Percentiles rank a stretch among this genome's conserved stretches.
These are phyloP conservation scores for Cotesia congregata DNA, from an alignment of 2,888 invertebrate genomes.

Conservation along the genomic window DNA sequence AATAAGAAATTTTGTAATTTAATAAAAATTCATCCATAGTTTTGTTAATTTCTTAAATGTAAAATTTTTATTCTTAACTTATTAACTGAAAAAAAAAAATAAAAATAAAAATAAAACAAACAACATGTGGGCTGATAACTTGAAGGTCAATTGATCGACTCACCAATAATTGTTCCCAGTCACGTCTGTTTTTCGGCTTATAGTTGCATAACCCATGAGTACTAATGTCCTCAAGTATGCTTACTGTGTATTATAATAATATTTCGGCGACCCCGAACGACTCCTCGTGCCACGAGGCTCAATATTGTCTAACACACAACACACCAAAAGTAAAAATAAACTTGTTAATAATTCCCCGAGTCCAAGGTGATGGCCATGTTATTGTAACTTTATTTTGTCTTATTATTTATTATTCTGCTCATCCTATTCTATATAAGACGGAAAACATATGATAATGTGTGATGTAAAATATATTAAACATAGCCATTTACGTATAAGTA, in stretches of 20 bases:
- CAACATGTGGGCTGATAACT: not conserved
- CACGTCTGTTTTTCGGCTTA: not conserved
- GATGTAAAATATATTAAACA: too few species aligned
- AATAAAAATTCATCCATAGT: not conserved
- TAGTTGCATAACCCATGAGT: conserved; percentile 19
- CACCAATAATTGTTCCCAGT: conserved; percentile 17
- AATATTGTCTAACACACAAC: conserved; percentile 58
- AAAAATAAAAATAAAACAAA: not conserved
- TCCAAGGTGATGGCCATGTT: conserved; percentile 65
- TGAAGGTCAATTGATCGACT: not conserved
- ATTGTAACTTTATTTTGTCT: too few species aligned
- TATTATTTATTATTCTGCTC: conserved; percentile 36
- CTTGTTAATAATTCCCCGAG: conserved; percentile 45
- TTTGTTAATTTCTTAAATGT: not conserved
- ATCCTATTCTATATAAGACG: not conserved
- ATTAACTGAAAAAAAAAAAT: not conserved
- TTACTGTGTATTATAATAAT: conserved; percentile 46
- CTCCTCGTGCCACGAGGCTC: conserved; percentile 19
- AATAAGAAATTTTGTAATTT: not conserved
- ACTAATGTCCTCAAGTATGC: not conserved
- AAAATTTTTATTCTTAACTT: too few species aligned
- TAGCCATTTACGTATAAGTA: too few species aligned
- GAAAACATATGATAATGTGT: not conserved
- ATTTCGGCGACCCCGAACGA: conserved; percentile 57
- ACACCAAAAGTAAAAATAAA: conserved; percentile 51